Base-by-base conservation (phyloP, 2,113 vertebrate species). In the Semicossyphus pulcher region DNA sequence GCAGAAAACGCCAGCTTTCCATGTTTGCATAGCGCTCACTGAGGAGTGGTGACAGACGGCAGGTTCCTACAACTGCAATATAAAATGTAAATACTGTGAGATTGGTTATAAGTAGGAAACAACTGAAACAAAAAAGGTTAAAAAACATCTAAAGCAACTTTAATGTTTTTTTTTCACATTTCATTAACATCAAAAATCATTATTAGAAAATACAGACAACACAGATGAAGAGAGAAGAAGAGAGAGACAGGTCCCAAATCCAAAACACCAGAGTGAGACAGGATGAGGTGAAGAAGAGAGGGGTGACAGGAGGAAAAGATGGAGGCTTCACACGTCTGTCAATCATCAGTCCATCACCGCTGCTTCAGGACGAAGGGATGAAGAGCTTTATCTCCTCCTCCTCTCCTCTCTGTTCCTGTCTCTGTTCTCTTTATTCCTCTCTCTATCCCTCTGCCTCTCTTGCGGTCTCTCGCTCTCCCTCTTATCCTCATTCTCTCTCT, bases 401-500 rank as follows among this genome's bases (percentile, higher is more conserved):
- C 63, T 68, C 44, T 84, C 77, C 28, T 81, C 85, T 60, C 83
- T 77, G 76, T 89, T 87, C 58, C 78, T 59, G 75, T 91, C 86
- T 87, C 69, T 11, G 86, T 94, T 93, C 84, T 91, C 91, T 41
- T 84, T 90, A 28, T 92, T 85, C 62, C 85, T 86, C 58, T 85
- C 82, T 72, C 72, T 54, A 0, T 86, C 88, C 36, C 68, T 65
- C 7, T 53, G 60, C 86, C 16, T 51, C 3, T 75, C 66, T n/a
- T 34, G 25, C 2, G 75, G 72, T 1, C 59, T 48, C 12, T 57
- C 92, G 84, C 48, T 14, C 72, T 78, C 81, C 82, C 92, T 56
- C 53, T 64, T 57, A 5, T 34, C 36, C 56, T 84, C 85, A 3
- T 11, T 37, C 6, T 65, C 84, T 53, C 80, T 85, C 89, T 56